Percentiles rank a stretch among this genome's conserved stretches.
These are phyloP conservation scores for Parotia lawesii DNA, from an alignment of 2,113 vertebrate genomes.

Conservation along the genomic window DNA sequence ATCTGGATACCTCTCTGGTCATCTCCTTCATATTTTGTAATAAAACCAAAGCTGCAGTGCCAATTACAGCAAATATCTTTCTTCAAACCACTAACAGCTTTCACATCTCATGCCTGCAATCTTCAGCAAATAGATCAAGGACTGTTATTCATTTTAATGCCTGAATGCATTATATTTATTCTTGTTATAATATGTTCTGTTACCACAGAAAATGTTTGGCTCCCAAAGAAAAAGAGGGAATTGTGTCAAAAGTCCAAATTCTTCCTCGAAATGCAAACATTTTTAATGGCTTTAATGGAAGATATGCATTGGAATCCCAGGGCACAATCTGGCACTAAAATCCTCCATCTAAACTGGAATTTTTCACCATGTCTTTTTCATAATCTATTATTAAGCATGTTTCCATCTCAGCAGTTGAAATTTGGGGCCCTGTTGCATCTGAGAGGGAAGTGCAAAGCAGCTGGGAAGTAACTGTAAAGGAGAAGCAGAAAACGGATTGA, in stretches of 20 bases:
- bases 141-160: slow-evolving; percentile 61
- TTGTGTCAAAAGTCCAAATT: slow-evolving; percentile 48
- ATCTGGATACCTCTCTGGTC: not conserved
- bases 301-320: slow-evolving; percentile 23
- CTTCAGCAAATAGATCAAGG: slow-evolving; percentile 48
- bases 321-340: slow-evolving; percentile 27
- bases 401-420: slow-evolving; percentile 19
- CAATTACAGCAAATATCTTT: not conserved
- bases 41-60: not conserved
- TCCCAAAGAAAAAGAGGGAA: slow-evolving; percentile 35
- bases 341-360: slow-evolving; percentile 12
- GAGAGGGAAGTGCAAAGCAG: slow-evolving; percentile 24
- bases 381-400: slow-evolving; percentile 42
- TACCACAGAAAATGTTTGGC: slow-evolving; percentile 53
- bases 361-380: slow-evolving; percentile 49
- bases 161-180: slow-evolving; percentile 54
- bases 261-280: slow-evolving; percentile 27
- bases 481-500: not conserved
- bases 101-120: slow-evolving; percentile 32
- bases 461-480: not conserved
- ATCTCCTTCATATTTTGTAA: not conserved
- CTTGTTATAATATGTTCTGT: slow-evolving; percentile 42
- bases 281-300: slow-evolving; percentile 40
- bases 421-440: slow-evolving; percentile 33
- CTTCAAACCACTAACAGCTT: slow-evolving; percentile 27